phyloP scores from a whole-genome alignment of 2,797 vertebrate species.

The Danio jaintianensis region DNA sequence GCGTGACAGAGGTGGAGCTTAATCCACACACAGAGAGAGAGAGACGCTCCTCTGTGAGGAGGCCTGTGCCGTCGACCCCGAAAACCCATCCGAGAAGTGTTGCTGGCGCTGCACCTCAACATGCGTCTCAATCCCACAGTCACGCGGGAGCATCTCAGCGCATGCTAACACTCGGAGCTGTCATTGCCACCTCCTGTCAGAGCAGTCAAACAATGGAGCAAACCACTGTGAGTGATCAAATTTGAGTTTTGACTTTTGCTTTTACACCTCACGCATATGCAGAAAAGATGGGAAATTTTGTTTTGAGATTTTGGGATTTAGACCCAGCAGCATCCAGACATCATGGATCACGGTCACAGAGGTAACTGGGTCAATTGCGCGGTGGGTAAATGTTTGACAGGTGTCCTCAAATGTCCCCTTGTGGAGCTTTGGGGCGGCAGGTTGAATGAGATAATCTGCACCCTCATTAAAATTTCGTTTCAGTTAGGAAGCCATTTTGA shows the following conservation, averaged over 20 bases:
- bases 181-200: constrained; percentile 44
- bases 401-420: constrained; percentile 9
- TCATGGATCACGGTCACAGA: constrained; percentile 22
- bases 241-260: constrained; percentile 37
- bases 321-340: neutral
- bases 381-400: constrained; percentile 53
- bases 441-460: constrained; percentile 34
- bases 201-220: constrained; percentile 46
- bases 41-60: constrained; percentile 55
- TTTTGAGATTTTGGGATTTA: neutral
- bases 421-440: neutral
- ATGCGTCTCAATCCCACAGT: constrained; percentile 52
- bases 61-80: constrained; percentile 59
- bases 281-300: neutral
- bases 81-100: constrained; percentile 67
- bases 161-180: constrained; percentile 61
- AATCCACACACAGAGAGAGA: constrained; percentile 35
- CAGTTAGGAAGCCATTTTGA: neutral
- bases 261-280: neutral
- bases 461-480: constrained; percentile 1
- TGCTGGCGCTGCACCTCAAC: constrained; percentile 57
- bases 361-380: neutral
- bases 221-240: constrained; percentile 53
- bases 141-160: constrained; percentile 52
- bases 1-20: constrained; percentile 39